Evolutionary conservation across 2,888 invertebrate genomes (phyloP), one percentile per base, ranked within the genome.

Genomic region (Agonopterix heracliana): DNA sequence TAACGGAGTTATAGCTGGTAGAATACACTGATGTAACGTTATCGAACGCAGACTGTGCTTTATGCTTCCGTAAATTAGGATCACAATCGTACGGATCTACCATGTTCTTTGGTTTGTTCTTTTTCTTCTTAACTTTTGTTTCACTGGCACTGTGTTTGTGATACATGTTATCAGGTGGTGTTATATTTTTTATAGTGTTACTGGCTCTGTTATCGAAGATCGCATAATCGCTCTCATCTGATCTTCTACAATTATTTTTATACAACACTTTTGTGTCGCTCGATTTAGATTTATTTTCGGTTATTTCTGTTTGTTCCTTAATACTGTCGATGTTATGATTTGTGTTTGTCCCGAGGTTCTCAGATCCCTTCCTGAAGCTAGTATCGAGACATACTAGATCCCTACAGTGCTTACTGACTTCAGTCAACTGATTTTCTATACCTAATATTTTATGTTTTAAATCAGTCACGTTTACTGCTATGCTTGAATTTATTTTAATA

Each of bases 401-500:
- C 11, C 63, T 72, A 55, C 74, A 78, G 43, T 79, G 77, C 51
- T 66, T 71, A 55, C 67, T 78, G 34, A 80, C 79, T 66, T 69
- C 69, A 50, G 70, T 68, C 40, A 81, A 60, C 54, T 81, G 73
- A 47, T 78, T 62, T 57, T 84, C 82, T 41, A 81, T 60, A 12
- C 74, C 74, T 47, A 66, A 57, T 57, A 81, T 81, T 60, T 79
- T 81, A 50, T 77, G 75, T 56, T 81, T 81, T 45, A 83, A 62
- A 52, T 85, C 75, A 12, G 77, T 74, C 12, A 83, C 78, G 53
- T 82, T 80, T 38, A 78, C 64, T 55, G 74, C 71, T 56, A 79
- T 74, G 60, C 75, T 80, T 44, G 86, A 82, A 64, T 76, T 76
- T 57, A 77, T 79, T 65, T 77, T 74, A 47, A 78, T 74, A 54